These are phyloP conservation scores for Antechinus stuartii DNA, from an alignment of 2,113 vertebrate genomes.

Conservation along the genomic window DNA sequence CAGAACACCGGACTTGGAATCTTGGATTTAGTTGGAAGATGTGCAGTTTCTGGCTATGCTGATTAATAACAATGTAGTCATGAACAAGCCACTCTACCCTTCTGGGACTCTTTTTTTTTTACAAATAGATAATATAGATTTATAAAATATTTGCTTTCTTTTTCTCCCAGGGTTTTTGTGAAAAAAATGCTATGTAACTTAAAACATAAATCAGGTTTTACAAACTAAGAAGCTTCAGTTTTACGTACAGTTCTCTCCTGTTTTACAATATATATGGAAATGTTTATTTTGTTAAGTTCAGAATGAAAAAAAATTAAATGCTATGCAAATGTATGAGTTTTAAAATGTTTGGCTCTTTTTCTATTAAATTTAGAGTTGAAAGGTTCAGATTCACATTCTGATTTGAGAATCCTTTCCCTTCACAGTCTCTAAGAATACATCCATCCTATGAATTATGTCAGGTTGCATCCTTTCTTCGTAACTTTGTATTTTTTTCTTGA, in stretches of 20 bases:
- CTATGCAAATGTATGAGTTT: neutral
- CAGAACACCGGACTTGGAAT: neutral
- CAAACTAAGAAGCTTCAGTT: neutral
- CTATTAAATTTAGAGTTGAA: neutral
- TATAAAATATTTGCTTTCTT: neutral
- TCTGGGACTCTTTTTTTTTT: neutral
- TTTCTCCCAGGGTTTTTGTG: neutral
- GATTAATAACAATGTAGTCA: neutral
- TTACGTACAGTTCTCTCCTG: neutral
- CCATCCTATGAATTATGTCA: conserved; percentile 39
- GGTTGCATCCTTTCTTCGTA: conserved; percentile 37
- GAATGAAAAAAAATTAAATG: neutral
- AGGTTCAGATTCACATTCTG: conserved; percentile 30
- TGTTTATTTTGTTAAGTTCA: neutral
- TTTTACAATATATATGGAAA: neutral
- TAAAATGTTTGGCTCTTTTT: conserved; percentile 42
- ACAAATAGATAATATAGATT: neutral
- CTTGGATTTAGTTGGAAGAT: neutral
- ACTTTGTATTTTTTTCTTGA: conserved; percentile 12
- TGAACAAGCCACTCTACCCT: neutral
- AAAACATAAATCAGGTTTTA: neutral
- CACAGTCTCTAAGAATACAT: conserved; percentile 14
- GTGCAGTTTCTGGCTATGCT: neutral
- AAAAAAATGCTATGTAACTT: neutral
- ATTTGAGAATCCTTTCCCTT: conserved; percentile 29